These are phyloP conservation scores for Zapornia atra DNA, from an alignment of 2,113 vertebrate genomes.

Conservation along the genomic window DNA sequence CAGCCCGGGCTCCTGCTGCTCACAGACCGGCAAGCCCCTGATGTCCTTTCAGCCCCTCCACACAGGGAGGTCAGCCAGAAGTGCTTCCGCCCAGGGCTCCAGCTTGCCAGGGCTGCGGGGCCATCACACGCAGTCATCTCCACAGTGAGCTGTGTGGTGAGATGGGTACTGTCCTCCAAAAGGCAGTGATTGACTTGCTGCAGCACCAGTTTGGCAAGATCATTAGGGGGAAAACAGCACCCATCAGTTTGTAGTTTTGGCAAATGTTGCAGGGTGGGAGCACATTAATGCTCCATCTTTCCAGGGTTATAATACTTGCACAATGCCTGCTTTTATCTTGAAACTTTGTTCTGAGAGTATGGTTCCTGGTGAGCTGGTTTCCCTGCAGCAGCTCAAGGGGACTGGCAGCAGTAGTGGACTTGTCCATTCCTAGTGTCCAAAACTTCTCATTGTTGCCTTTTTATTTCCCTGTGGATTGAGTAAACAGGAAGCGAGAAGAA, in stretches of 20 bases:
- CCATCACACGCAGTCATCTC: neutral
- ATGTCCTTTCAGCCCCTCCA: neutral
- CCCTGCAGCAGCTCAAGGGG: neutral
- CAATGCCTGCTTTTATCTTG: neutral
- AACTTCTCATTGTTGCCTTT: neutral
- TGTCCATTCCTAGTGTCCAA: neutral
- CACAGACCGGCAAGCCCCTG: neutral
- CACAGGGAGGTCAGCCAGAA: neutral
- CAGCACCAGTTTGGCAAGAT: fast-evolving
- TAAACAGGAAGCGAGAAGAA: neutral
- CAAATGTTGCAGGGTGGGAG: neutral
- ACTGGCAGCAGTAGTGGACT: neutral
- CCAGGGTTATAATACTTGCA: neutral
- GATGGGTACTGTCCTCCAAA: neutral
- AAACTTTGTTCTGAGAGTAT: neutral
- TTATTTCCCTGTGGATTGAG: neutral
- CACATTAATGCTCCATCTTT: neutral
- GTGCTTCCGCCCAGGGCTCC: neutral
- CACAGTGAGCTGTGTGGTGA: fast-evolving
- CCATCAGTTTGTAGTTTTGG: neutral
- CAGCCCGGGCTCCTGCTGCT: neutral
- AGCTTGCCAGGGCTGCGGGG: neutral
- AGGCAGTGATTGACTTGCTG: neutral
- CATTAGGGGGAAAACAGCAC: neutral
- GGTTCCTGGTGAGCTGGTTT: neutral